phyloP scores from a whole-genome alignment of 2,797 vertebrate species.

The Gymnodraco acuticeps region DNA sequence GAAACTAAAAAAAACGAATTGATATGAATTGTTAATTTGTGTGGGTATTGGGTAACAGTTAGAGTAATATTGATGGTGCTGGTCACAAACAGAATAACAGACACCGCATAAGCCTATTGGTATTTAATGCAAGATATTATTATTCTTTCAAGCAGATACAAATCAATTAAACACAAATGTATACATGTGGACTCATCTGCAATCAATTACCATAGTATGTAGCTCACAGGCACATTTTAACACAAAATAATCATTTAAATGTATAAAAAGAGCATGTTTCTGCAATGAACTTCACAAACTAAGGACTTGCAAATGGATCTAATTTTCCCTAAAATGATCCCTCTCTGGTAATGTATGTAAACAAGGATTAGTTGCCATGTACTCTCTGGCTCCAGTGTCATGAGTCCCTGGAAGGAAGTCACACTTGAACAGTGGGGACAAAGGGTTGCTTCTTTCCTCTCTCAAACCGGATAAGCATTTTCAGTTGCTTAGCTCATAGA shows the following conservation, averaged over 20 bases:
- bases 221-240: conserved; percentile 9
- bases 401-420: conserved; percentile 75
- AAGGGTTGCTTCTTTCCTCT: conserved; percentile 83
- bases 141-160: background rate
- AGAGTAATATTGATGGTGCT: background rate
- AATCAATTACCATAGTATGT: conserved; percentile 12
- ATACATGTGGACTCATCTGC: conserved; percentile 19
- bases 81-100: conserved; percentile 2
- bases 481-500: conserved; percentile 82
- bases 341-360: conserved; percentile 40
- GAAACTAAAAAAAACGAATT: background rate
- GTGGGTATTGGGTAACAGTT: background rate
- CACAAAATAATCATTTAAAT: conserved; percentile 11
- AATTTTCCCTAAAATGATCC: conserved; percentile 8
- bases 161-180: conserved; percentile 14
- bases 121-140: conserved; percentile 1
- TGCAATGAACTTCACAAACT: conserved; percentile 1
- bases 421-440: conserved; percentile 73
- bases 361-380: conserved; percentile 65
- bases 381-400: conserved; percentile 45
- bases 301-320: conserved; percentile 2
- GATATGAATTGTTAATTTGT: background rate
- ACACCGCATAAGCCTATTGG: background rate
- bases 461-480: conserved; percentile 81
- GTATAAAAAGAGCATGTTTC: conserved; percentile 5